A percentile compares a stretch with the other conserved stretches of the same genome.
phyloP scores from a whole-genome alignment of 2,888 invertebrate species.

The Yponomeuta plumbellus region DNA sequence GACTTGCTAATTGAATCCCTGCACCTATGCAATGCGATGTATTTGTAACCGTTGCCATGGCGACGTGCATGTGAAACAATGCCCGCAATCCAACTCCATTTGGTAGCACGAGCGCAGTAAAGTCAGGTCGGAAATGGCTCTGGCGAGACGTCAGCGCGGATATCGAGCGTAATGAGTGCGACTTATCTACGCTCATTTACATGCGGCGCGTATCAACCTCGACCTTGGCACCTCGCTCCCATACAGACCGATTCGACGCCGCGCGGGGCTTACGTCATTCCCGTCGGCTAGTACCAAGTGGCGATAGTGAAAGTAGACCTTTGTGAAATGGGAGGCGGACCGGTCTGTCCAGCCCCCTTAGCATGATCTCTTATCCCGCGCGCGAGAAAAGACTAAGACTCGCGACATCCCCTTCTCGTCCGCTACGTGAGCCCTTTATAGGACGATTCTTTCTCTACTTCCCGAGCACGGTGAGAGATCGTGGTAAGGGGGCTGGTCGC shows the following conservation, averaged over 20 bases:
- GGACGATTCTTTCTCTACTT: too few species aligned
- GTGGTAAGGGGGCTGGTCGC: too few species aligned
- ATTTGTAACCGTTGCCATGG: conserved; percentile 36
- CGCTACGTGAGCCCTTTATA: too few species aligned
- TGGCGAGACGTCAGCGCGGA: conserved; percentile 48
- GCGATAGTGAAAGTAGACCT: conserved; percentile 22
- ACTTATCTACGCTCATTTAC: conserved; percentile 70
- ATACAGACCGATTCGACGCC: conserved; percentile 42
- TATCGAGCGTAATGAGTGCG: conserved; percentile 64
- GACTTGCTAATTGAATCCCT: conserved; percentile 4
- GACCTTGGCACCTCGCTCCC: conserved; percentile 64
- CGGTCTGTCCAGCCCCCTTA: background rate
- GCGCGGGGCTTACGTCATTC: conserved; percentile 17
- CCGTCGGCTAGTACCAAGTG: background rate
- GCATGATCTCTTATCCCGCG: too few species aligned
- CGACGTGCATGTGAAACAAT: conserved; percentile 62
- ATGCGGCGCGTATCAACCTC: conserved; percentile 61
- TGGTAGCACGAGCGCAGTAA: conserved; percentile 47
- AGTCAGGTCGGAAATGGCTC: conserved; percentile 56
- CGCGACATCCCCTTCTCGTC: too few species aligned
- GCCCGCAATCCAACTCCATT: conserved; percentile 47
- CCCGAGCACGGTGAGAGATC: too few species aligned
- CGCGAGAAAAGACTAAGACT: too few species aligned
- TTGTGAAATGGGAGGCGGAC: conserved; percentile 22
- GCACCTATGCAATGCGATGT: background rate